Conservation (phyloP, 2,113 vertebrate genomes). For the Anser cygnoides region DNA sequence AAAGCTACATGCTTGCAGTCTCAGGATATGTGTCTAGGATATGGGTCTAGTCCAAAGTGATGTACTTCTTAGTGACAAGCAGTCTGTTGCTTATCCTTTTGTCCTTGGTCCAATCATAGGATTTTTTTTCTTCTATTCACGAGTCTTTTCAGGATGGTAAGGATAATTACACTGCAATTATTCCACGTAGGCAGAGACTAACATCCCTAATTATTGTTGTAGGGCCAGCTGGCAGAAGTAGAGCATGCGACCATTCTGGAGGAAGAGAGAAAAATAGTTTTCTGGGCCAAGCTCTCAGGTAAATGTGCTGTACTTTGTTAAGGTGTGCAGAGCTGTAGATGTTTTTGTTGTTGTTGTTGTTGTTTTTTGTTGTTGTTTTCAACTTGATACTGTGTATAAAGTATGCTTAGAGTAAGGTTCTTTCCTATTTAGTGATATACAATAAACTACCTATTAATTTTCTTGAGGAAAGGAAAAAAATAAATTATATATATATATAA, state of each 20-base stretch:
- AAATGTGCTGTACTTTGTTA: background rate
- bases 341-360: background rate
- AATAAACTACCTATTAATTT: background rate
- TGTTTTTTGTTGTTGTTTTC: background rate
- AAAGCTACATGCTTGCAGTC: background rate
- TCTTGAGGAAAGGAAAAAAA: background rate
- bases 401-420: background rate
- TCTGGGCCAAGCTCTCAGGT: background rate
- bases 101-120: background rate
- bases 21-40: background rate
- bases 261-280: background rate
- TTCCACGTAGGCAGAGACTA: background rate
- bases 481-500: too few relatives aligned
- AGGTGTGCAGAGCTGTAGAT: background rate
- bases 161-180: constrained; percentile 18
- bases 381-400: background rate
- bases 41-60: background rate
- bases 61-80: background rate
- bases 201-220: background rate
- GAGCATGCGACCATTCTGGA: background rate
- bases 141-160: background rate
- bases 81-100: background rate
- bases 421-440: background rate
- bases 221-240: background rate
- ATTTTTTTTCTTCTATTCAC: background rate